Percentiles rank a stretch among this genome's conserved stretches.
Conservation (phyloP, 2,113 vertebrate species). For the Hippocampus mohnikei region DNA sequence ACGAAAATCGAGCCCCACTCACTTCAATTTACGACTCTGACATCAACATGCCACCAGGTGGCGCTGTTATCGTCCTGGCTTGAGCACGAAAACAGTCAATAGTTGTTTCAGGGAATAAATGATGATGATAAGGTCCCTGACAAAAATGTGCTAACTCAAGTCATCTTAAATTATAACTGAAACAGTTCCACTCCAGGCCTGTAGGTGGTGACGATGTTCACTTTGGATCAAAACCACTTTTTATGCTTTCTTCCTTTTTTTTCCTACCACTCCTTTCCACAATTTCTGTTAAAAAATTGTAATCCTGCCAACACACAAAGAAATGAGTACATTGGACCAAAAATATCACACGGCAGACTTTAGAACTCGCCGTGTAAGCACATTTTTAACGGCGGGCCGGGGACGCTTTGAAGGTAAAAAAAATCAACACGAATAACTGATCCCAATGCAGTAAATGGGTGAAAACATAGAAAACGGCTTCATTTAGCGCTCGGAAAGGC, state of each 20-base stretch:
- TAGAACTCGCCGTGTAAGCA: neutral
- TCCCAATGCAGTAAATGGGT: constrained; percentile 4
- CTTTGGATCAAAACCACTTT: neutral
- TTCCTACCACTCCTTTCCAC: neutral
- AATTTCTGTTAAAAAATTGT: neutral
- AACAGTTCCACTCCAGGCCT: neutral
- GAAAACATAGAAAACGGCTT: constrained; percentile 25
- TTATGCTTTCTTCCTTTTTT: neutral
- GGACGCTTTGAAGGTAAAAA: neutral
- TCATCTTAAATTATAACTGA: neutral
- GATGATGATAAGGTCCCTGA: too few species aligned
- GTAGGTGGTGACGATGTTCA: neutral
- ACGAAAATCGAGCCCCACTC: too few species aligned
- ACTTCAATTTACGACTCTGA: too few species aligned
- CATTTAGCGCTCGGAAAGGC: constrained; percentile 29
- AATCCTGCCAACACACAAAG: neutral
- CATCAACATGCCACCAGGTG: too few species aligned
- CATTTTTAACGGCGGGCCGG: neutral
- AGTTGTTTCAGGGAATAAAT: too few species aligned
- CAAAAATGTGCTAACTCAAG: neutral
- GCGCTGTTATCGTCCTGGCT: too few species aligned
- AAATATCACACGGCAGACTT: neutral
- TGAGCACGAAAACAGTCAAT: too few species aligned
- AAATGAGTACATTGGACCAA: neutral
- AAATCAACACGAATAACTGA: neutral